phyloP scores from a whole-genome alignment of 2,888 invertebrate species.

The Metacarcinus magister region DNA sequence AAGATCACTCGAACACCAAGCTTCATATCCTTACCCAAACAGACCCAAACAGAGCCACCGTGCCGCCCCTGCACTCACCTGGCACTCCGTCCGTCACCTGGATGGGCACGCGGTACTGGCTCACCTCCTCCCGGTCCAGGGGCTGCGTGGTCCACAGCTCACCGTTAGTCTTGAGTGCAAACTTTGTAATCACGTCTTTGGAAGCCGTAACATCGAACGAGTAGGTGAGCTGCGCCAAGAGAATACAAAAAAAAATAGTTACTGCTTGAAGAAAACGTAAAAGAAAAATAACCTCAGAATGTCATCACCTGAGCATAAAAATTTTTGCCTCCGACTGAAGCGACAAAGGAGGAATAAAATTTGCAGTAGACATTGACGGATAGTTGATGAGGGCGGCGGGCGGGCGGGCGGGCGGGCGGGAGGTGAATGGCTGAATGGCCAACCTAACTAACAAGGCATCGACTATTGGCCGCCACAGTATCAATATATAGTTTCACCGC shows the following conservation, averaged over 20 bases:
- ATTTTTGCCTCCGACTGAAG: background rate
- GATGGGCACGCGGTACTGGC: constrained; percentile 94
- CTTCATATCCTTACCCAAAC: background rate
- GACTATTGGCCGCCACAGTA: background rate
- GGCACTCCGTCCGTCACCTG: constrained; percentile 92
- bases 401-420: no score
- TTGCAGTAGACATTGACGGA: background rate
- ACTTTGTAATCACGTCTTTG: constrained; percentile 62
- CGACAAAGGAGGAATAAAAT: background rate
- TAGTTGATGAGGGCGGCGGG: background rate
- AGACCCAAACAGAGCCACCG: background rate
- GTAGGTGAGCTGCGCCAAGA: constrained; percentile 40
- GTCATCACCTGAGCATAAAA: background rate
- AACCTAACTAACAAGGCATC: background rate
- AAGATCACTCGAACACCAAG: background rate
- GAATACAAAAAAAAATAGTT: background rate
- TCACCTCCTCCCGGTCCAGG: constrained; percentile 95
- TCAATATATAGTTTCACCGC: background rate
- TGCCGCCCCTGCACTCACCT: constrained; percentile 59
- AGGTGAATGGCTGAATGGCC: background rate
- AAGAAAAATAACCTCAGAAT: background rate
- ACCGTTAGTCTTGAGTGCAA: constrained; percentile 75
- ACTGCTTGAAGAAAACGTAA: background rate
- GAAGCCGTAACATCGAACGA: constrained; percentile 73
- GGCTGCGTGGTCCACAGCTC: constrained; percentile 83